These are phyloP conservation scores for Metopolophium dirhodum DNA, from an alignment of 1,140 invertebrate species.

Conservation along the genomic window DNA sequence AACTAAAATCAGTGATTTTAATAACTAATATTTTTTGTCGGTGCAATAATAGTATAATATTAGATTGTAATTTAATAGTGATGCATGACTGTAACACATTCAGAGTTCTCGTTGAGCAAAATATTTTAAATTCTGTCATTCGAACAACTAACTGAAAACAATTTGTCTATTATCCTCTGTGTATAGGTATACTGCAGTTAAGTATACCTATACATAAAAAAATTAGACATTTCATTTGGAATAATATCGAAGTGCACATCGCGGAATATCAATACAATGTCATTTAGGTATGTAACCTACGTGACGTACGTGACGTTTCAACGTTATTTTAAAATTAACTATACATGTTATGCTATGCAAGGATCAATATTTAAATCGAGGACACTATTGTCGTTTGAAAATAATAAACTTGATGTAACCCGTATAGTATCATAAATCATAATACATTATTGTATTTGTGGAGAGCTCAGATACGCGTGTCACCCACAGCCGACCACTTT, in stretches of 20 bases:
- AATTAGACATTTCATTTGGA: not conserved
- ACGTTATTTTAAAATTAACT: not conserved
- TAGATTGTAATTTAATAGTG: not conserved
- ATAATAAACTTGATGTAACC: not conserved
- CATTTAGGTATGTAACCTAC: not conserved
- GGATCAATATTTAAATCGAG: not conserved
- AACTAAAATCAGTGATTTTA: not conserved
- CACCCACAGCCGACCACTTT: not conserved
- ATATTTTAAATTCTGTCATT: not conserved
- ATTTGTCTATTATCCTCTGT: not conserved
- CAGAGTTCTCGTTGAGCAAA: not conserved
- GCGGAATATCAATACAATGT: not conserved
- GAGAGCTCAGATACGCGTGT: not conserved
- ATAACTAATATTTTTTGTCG: not conserved
- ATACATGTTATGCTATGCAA: not conserved
- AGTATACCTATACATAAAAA: not conserved
- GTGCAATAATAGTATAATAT: not conserved
- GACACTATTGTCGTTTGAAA: not conserved
- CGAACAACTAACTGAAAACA: not conserved
- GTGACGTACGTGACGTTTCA: not conserved
- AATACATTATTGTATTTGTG: not conserved
- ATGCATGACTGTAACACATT: not conserved
- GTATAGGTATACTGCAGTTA: not conserved
- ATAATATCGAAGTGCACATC: not conserved
- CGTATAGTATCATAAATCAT: not conserved